These are phyloP conservation scores for Drosophila burlai DNA, from an alignment of 1,140 invertebrate genomes.

Conservation along the genomic window DNA sequence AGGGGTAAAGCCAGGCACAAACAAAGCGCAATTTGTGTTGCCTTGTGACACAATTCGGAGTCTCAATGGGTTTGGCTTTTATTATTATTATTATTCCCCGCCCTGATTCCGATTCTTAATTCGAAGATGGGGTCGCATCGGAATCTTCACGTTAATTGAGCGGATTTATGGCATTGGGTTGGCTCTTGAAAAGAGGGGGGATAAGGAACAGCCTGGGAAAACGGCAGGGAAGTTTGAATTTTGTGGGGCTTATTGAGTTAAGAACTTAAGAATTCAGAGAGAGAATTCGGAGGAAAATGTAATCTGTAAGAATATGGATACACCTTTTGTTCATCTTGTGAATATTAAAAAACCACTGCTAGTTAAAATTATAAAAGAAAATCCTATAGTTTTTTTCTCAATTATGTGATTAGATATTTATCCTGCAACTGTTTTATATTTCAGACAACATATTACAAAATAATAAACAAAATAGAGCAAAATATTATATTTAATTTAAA, in stretches of 20 bases:
- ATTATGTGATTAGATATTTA: no score
- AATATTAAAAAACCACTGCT: no score
- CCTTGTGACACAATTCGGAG: conserved; percentile 60
- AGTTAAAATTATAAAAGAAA: no score
- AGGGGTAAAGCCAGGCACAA: conserved; percentile 45
- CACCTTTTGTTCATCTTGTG: no score
- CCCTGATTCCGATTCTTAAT: conserved; percentile 4
- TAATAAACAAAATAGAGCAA: no score
- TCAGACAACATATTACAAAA: no score
- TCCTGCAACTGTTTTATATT: no score
- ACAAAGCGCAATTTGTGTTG: conserved; percentile 40
- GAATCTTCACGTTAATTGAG: conserved; percentile 35
- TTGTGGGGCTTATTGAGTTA: neutral
- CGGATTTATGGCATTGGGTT: conserved; percentile 4
- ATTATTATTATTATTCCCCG: conserved; percentile 14
- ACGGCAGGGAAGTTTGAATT: neutral
- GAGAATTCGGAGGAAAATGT: neutral
- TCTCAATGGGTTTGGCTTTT: conserved; percentile 8
- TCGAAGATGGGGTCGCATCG: conserved; percentile 19
- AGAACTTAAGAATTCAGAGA: no score
- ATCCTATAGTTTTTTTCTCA: no score
- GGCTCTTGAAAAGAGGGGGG: neutral
- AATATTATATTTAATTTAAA: no score
- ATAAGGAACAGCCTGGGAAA: neutral
- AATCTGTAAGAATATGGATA: no score